Percentiles rank a stretch among this genome's conserved stretches.
Conservation (phyloP, 2,797 vertebrate genomes). For the Alectoris magna region DNA sequence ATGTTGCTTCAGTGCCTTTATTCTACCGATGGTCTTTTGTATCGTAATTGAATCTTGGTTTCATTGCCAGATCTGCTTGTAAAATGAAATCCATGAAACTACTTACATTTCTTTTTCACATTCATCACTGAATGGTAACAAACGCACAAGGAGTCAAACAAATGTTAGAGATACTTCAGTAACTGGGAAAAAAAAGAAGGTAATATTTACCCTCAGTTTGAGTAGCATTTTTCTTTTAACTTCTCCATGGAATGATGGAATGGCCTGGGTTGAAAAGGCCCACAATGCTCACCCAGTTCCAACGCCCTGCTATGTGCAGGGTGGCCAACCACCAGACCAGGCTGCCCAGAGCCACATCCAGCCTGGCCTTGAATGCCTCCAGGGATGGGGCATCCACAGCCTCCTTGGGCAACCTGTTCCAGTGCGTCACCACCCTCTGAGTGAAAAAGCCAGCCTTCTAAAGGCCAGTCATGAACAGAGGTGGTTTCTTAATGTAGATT, state of each 20-base stretch:
- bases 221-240: background rate
- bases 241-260: background rate
- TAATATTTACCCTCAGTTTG: background rate
- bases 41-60: background rate
- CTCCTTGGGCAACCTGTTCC: too few species aligned
- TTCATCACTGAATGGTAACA: background rate
- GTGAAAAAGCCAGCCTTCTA: background rate
- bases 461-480: background rate
- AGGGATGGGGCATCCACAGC: too few species aligned
- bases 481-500: background rate
- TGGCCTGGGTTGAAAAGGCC: too few species aligned
- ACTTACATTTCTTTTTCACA: background rate
- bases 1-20: rapidly evolving
- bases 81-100: background rate
- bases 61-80: background rate
- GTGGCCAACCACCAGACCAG: too few species aligned
- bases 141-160: background rate
- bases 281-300: too few species aligned
- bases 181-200: background rate
- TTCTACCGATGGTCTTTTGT: background rate
- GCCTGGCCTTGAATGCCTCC: too few species aligned
- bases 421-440: too few species aligned
- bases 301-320: too few species aligned
- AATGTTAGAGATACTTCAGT: background rate
- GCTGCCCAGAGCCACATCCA: too few species aligned